These are phyloP conservation scores for Psittacula derbiana DNA, from an alignment of 2,797 vertebrate genomes.

Conservation along the genomic window DNA sequence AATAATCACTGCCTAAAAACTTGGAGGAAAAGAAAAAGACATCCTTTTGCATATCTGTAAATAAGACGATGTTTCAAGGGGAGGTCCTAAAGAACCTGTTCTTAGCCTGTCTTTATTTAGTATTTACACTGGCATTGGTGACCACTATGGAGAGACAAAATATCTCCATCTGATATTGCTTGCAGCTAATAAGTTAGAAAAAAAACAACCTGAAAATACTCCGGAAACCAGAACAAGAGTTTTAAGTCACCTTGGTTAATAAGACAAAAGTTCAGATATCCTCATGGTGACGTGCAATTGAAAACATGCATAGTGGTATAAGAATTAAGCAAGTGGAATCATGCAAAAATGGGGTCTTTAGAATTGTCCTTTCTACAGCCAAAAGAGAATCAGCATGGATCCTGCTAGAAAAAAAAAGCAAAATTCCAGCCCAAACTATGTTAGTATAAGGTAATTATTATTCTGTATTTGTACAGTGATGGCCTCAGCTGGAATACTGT, in stretches of 20 bases:
- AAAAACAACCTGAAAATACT: neutral
- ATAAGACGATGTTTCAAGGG: neutral
- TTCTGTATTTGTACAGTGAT: neutral
- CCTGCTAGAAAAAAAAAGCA: neutral
- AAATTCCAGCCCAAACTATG: neutral
- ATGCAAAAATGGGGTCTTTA: fast-evolving
- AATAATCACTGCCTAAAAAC: neutral
- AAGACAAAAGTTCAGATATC: neutral
- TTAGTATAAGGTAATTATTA: neutral
- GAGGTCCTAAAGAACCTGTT: neutral
- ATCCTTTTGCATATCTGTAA: neutral
- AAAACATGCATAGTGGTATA: neutral
- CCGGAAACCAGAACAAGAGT: neutral
- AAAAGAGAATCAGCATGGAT: neutral
- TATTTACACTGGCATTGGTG: neutral
- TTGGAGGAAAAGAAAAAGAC: neutral
- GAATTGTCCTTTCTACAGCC: neutral
- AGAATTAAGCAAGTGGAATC: neutral
- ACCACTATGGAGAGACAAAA: neutral
- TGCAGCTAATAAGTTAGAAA: neutral
- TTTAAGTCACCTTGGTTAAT: neutral
- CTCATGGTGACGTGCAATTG: neutral
- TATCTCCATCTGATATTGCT: neutral
- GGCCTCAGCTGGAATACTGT: neutral
- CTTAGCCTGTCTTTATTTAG: neutral